Conservation (phyloP, 2,113 vertebrate species). For the Corythornis cristatus region DNA sequence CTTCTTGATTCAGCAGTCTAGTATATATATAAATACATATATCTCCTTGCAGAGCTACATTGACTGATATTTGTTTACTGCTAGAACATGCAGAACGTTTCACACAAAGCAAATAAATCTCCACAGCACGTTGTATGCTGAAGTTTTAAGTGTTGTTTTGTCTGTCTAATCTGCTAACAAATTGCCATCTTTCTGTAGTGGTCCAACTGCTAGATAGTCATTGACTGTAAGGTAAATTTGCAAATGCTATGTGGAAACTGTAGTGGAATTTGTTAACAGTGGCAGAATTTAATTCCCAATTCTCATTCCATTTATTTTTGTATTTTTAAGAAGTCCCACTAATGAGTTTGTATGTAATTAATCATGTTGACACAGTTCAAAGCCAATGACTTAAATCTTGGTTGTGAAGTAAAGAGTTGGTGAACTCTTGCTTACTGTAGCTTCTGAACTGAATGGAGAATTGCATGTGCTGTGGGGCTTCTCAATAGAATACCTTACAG, state of each 20-base stretch:
- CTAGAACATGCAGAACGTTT: not conserved
- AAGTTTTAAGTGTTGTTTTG: not conserved
- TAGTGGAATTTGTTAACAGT: not conserved
- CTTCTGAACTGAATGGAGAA: not conserved
- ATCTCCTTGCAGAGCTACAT: not conserved
- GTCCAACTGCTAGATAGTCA: not conserved
- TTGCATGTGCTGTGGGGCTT: not conserved
- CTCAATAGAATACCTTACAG: not conserved
- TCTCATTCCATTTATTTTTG: not conserved
- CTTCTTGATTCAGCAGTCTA: not conserved
- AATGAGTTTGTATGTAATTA: slow-evolving; percentile 43
- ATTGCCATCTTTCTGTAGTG: not conserved
- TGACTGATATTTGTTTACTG: not conserved
- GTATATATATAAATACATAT: not conserved
- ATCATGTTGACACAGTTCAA: slow-evolving; percentile 5
- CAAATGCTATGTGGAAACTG: not conserved
- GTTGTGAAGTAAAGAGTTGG: not conserved
- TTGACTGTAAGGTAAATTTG: not conserved
- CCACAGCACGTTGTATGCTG: not conserved
- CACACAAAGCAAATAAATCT: not conserved
- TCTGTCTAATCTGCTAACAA: not conserved
- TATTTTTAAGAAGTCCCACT: slow-evolving; percentile 9
- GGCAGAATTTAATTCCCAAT: slow-evolving; percentile 24
- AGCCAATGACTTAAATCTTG: not conserved
- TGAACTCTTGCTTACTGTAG: not conserved